A percentile compares a stretch with the other conserved stretches of the same genome.
Evolutionary conservation across 2,113 vertebrate genomes (phyloP).

Genomic region (Esox niger): DNA sequence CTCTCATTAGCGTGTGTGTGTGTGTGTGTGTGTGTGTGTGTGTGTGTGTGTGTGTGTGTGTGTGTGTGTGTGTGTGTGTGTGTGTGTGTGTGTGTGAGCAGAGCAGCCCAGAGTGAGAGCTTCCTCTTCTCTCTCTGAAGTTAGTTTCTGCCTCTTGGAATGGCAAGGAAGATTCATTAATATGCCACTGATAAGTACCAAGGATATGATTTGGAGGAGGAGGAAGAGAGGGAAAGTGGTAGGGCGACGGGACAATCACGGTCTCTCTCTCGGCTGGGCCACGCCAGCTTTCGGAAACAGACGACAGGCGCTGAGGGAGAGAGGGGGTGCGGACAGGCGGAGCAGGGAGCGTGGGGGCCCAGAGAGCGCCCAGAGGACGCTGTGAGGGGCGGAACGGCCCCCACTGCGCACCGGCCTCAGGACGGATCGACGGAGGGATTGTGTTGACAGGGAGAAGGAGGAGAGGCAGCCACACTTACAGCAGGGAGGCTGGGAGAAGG

Average conservation of each 20-base stretch:
- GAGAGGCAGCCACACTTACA: conserved; percentile 60
- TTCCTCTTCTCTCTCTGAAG: conserved; percentile 7
- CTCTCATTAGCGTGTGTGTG: conserved; percentile 16
- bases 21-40: conserved; percentile 3
- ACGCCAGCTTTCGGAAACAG: conserved; percentile 14
- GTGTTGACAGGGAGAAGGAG: conserved; percentile 71
- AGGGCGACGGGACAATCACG: neutral
- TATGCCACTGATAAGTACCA: conserved; percentile 14
- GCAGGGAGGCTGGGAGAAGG: conserved; percentile 59
- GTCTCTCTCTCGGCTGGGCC: neutral
- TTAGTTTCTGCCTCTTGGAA: conserved; percentile 12
- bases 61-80: conserved; percentile 4
- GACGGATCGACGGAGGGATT: conserved; percentile 54
- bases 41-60: conserved; percentile 5
- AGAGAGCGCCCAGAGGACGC: conserved; percentile 67
- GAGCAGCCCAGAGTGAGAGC: conserved; percentile 1
- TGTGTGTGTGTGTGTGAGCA: neutral
- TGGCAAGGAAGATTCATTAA: conserved; percentile 18
- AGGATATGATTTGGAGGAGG: conserved; percentile 9
- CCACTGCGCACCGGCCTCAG: conserved; percentile 40
- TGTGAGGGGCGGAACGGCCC: conserved; percentile 58
- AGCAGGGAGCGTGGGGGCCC: conserved; percentile 22
- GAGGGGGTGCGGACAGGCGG: neutral
- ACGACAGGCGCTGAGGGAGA: conserved; percentile 1
- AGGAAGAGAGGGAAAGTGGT: neutral